Evolutionary conservation across 2,888 invertebrate genomes (phyloP).

Genomic region (Trypoxylon attenuatum): DNA sequence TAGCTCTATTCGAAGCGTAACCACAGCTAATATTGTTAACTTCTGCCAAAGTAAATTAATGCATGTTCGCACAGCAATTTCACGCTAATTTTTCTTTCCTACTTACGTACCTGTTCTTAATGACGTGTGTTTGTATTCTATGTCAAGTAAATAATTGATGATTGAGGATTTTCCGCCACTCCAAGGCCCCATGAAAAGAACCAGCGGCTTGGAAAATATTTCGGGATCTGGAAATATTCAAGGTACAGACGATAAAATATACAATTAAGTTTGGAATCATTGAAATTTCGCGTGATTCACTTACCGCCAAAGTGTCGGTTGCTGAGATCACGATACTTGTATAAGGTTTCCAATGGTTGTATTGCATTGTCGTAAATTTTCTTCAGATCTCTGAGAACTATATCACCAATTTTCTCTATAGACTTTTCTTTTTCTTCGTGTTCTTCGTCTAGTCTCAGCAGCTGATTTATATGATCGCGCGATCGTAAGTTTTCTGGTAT

Average conservation of each 20-base stretch:
- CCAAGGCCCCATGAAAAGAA: slow-evolving; percentile 97
- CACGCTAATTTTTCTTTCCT: neutral
- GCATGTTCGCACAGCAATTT: slow-evolving; percentile 13
- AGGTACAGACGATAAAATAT: neutral
- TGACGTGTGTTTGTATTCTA: slow-evolving; percentile 88
- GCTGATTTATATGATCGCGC: slow-evolving; percentile 86
- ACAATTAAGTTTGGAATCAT: no score
- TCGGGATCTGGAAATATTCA: slow-evolving; percentile 82
- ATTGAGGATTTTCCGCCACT: slow-evolving; percentile 97
- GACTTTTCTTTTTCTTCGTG: slow-evolving; percentile 83
- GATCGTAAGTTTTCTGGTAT: slow-evolving; percentile 87
- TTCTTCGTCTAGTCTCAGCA: slow-evolving; percentile 87
- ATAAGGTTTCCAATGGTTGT: slow-evolving; percentile 91
- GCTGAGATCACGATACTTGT: slow-evolving; percentile 93
- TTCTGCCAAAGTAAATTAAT: slow-evolving; percentile 22
- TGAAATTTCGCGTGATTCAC: slow-evolving; percentile 6
- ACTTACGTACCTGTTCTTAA: slow-evolving; percentile 85
- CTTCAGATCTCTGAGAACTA: slow-evolving; percentile 89
- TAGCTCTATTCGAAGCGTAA: slow-evolving; percentile 15
- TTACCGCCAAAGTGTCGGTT: slow-evolving; percentile 89
- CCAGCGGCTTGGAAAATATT: slow-evolving; percentile 94
- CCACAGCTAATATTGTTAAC: slow-evolving; percentile 26
- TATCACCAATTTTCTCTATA: slow-evolving; percentile 84
- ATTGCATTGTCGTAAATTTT: slow-evolving; percentile 90
- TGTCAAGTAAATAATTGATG: slow-evolving; percentile 92